A percentile compares a stretch with the other conserved stretches of the same genome.
These are phyloP conservation scores for Leptobrachium leishanense DNA, from an alignment of 2,113 vertebrate species.

Conservation along the genomic window DNA sequence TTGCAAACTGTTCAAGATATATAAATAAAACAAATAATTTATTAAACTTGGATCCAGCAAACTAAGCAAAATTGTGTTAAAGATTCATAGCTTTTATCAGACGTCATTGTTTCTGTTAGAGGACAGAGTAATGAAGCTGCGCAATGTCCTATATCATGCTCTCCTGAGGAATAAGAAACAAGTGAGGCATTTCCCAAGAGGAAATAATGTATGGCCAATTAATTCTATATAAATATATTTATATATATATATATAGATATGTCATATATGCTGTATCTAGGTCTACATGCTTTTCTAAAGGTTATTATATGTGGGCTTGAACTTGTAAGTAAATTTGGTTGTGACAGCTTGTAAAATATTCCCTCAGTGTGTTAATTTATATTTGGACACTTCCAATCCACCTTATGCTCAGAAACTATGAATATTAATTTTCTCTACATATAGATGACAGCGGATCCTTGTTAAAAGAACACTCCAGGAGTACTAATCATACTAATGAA, in stretches of 20 bases:
- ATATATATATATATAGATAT: conserved; percentile 3
- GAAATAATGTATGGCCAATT: conserved; percentile 19
- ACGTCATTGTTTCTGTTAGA: too few species aligned
- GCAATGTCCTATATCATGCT: conserved; percentile 25
- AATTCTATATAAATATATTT: not conserved
- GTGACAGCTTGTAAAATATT: not conserved
- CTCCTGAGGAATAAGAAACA: conserved; percentile 9
- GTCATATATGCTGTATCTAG: conserved; percentile 14
- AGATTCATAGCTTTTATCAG: too few species aligned
- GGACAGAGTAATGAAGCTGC: conserved; percentile 3
- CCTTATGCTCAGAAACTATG: not conserved
- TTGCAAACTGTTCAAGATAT: too few species aligned
- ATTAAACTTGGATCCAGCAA: too few species aligned
- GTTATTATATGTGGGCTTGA: not conserved
- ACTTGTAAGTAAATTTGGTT: not conserved
- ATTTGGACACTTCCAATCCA: not conserved
- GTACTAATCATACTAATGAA: too few species aligned
- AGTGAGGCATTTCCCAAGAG: conserved; percentile 2
- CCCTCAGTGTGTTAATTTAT: not conserved
- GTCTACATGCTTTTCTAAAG: conserved; percentile 13
- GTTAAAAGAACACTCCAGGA: too few species aligned
- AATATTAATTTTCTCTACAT: not conserved
- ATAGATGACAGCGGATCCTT: not conserved
- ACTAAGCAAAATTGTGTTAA: too few species aligned
- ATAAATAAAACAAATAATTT: too few species aligned